A percentile compares a stretch with the other conserved stretches of the same genome.
Conservation (phyloP, 2,888 invertebrate species). For the Hypselothyrea guttata region DNA sequence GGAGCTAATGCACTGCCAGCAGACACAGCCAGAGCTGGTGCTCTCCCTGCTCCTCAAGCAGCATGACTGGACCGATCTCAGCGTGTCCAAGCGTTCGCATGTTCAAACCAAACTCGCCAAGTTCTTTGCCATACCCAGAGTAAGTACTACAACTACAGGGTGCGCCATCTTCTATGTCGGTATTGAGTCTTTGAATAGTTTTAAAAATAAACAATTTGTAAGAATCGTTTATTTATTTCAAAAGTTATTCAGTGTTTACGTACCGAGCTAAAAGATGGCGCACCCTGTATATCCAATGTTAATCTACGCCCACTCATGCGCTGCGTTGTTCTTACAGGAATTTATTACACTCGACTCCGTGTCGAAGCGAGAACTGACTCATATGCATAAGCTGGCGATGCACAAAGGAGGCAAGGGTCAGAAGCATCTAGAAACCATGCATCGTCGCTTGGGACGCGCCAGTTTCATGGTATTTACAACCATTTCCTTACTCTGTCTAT, state of each 20-base stretch:
- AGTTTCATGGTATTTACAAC: conserved; percentile 78
- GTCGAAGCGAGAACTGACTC: conserved; percentile 76
- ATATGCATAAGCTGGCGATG: conserved; percentile 80
- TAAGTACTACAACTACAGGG: conserved; percentile 45
- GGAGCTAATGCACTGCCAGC: conserved; percentile 78
- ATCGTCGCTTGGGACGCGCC: conserved; percentile 78
- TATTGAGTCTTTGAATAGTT: too few relatives aligned
- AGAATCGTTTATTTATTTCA: too few relatives aligned
- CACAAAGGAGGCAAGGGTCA: conserved; percentile 78
- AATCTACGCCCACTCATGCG: too few relatives aligned
- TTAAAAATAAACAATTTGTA: too few relatives aligned
- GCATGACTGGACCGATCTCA: conserved; percentile 79
- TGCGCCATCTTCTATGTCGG: too few relatives aligned
- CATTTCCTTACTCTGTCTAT: background rate
- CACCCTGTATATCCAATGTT: background rate
- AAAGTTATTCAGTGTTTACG: too few relatives aligned
- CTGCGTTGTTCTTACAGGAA: conserved; percentile 76
- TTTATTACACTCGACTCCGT: conserved; percentile 80
- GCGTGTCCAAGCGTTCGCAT: conserved; percentile 76
- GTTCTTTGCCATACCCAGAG: conserved; percentile 82
- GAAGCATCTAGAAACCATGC: conserved; percentile 66
- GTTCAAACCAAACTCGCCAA: conserved; percentile 80
- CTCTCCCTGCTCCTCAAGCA: conserved; percentile 80
- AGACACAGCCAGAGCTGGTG: conserved; percentile 79
- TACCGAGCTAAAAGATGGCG: too few relatives aligned